Evolutionary conservation across 2,113 vertebrate genomes (phyloP), one percentile per base, ranked within the genome.

Genomic region (Nettapus auritus): DNA sequence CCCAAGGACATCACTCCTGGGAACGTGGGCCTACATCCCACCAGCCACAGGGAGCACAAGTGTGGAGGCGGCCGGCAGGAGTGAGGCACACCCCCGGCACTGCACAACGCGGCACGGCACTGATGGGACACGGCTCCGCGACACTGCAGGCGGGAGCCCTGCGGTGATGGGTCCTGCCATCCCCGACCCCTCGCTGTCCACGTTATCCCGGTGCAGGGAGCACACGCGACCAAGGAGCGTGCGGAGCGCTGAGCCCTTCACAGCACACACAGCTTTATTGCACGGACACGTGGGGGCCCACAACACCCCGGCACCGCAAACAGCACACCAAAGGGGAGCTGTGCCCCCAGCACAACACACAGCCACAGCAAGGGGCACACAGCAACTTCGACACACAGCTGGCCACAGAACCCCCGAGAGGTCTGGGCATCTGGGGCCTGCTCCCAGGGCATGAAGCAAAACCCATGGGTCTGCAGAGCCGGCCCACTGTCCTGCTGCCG

Each of bases 191-290:
- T 86, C 18, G 0, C 52, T 26, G 9, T 75, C 66, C 6, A 13
- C 67, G 64, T 77, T 57, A 68, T 13, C 59, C 73, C 26, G 42
- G 53, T 42, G 28, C 28, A 7, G 52, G 93, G 88, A 90, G 62
- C 60, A 64, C 38, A 10, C 38, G 36, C 28, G 88, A 93, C 75
- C 93, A 96, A 96, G 94, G 91, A 96, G 94, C 20, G 63, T 60
- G 88, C 68, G 55, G 96, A 80, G 52, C 81, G 86, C 93, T 34
- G 94, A 95, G 89, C 96, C 89, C 76, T 96, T 94, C 71, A 80
- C 93, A 95, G 95, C 94, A 93, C 96, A 96, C 83, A 74, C 94
- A 96, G 93, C 83, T 96, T 96, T 96, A 96, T 96, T 96, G 88
- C 94, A 88, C 6, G 1, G 83, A 93, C 86, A 90, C 71, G 20